Conservation (phyloP, 2,113 vertebrate species). For the Stictonetta naevosa region DNA sequence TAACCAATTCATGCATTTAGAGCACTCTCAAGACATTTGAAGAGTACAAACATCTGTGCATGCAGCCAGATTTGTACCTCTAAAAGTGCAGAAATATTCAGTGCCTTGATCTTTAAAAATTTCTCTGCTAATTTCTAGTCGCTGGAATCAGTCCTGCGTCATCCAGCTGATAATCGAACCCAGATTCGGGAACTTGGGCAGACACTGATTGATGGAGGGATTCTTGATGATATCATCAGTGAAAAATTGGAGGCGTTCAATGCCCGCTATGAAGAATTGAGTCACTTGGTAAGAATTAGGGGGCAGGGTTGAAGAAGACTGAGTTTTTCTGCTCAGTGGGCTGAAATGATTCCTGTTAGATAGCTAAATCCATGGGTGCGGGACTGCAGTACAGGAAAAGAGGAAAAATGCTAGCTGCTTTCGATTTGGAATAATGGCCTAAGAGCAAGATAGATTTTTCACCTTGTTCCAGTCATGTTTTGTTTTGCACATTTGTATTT, state of each 20-base stretch:
- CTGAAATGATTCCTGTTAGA: background rate
- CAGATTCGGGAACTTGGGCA: constrained; percentile 97
- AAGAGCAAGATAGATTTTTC: background rate
- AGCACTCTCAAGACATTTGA: background rate
- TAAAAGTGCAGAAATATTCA: background rate
- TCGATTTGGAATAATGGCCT: background rate
- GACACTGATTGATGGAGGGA: constrained; percentile 96
- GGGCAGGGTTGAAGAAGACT: background rate
- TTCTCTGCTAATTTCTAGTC: constrained; percentile 73
- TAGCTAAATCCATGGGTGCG: background rate
- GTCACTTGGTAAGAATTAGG: constrained; percentile 85
- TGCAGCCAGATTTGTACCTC: background rate
- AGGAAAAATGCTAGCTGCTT: background rate
- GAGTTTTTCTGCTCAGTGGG: background rate
- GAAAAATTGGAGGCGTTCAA: constrained; percentile 96
- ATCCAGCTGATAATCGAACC: constrained; percentile 95
- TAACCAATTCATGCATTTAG: background rate
- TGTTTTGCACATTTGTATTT: background rate
- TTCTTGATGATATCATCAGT: constrained; percentile 96
- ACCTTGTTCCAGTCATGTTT: background rate
- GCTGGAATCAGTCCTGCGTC: constrained; percentile 90
- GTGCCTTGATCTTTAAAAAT: background rate
- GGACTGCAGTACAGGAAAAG: background rate
- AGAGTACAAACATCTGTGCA: background rate
- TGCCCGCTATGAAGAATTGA: constrained; percentile 89